phyloP scores from a whole-genome alignment of 2,888 invertebrate genomes.

The Stenolophus ochropezus region DNA sequence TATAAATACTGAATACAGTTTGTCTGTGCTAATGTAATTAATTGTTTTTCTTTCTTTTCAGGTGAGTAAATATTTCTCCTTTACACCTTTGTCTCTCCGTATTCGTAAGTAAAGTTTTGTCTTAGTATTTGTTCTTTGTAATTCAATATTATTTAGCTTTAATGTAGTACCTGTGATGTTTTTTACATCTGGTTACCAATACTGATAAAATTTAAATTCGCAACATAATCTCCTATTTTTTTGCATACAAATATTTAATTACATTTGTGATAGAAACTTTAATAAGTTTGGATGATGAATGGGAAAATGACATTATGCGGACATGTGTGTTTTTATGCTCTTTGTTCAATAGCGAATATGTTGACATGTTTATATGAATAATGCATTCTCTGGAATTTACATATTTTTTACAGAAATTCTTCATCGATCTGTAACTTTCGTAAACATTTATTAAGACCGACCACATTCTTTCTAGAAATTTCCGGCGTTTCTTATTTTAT shows the following conservation, averaged over 20 bases:
- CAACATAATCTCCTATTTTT: not conserved
- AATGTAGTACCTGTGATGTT: not conserved
- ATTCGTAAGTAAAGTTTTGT: not conserved
- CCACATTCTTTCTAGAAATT: not conserved
- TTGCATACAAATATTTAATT: conserved; percentile 3
- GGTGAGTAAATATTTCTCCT: conserved; percentile 12
- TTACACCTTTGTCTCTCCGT: not conserved
- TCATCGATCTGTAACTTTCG: conserved; percentile 32
- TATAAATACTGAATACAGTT: no score
- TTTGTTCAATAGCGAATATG: conserved; percentile 31
- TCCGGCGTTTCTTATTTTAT: conserved; percentile 4
- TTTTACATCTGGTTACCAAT: not conserved
- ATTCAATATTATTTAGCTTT: not conserved
- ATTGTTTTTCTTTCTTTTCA: conserved; percentile 33
- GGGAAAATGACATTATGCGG: conserved; percentile 8
- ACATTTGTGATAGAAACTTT: conserved; percentile 16
- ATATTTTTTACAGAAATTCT: conserved; percentile 25
- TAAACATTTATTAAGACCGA: conserved; percentile 33
- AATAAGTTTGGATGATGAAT: conserved; percentile 12
- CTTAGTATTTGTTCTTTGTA: not conserved
- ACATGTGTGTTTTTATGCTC: conserved; percentile 5
- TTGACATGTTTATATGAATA: conserved; percentile 33
- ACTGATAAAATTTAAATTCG: conserved; percentile 1
- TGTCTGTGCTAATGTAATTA: not conserved
- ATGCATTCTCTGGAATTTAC: conserved; percentile 24